Evolutionary conservation across 2,888 invertebrate genomes (phyloP).

Genomic region (Prenolepis imparis): DNA sequence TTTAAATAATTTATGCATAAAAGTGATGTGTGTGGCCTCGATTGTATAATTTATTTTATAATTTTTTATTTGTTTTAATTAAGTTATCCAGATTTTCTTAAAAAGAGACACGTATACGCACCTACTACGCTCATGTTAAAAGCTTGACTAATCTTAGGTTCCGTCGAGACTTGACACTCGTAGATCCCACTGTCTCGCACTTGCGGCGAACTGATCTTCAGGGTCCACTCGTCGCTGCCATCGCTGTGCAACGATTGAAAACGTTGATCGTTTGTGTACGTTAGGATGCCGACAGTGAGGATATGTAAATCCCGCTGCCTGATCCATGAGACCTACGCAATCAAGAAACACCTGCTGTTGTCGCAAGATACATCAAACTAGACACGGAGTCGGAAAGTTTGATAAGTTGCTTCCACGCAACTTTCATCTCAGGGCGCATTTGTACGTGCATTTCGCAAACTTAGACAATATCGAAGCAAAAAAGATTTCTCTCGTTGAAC

Average conservation of each 20-base stretch:
- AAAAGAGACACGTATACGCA: constrained; percentile 86
- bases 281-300: constrained; percentile 91
- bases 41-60: neutral
- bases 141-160: constrained; percentile 92
- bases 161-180: constrained; percentile 93
- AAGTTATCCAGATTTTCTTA: too few species aligned
- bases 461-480: neutral
- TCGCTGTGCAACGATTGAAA: constrained; percentile 91
- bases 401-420: neutral
- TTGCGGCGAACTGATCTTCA: constrained; percentile 91
- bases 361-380: constrained; percentile 31
- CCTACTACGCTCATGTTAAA: constrained; percentile 92
- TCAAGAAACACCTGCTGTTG: constrained; percentile 31
- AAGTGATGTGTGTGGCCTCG: neutral
- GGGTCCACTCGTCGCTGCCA: constrained; percentile 91
- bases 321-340: constrained; percentile 93
- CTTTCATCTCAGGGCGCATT: neutral
- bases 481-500: neutral
- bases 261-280: constrained; percentile 92
- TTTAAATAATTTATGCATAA: constrained; percentile 11
- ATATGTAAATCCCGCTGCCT: constrained; percentile 94
- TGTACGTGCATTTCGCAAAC: neutral
- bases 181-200: constrained; percentile 90
- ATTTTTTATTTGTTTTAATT: neutral
- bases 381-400: neutral